phyloP scores from a whole-genome alignment of 1,140 invertebrate genomes.

The Caenorhabditis remanei region DNA sequence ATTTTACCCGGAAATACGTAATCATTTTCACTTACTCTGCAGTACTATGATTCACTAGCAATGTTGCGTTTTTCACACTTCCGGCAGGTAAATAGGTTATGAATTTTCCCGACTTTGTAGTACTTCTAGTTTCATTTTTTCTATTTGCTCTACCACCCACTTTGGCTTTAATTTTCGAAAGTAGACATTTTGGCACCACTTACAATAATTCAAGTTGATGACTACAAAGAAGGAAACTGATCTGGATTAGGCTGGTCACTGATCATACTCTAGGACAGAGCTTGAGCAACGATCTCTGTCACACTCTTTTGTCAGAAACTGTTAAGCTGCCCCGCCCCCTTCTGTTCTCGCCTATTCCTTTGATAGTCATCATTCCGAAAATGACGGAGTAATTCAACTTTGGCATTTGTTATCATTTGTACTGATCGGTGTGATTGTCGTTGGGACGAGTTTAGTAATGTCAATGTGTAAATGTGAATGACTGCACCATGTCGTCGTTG shows the following conservation, averaged over 20 bases:
- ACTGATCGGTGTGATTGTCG: not conserved
- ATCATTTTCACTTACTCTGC: not conserved
- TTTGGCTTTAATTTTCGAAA: not conserved
- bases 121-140: too few species aligned
- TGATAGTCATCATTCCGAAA: not conserved
- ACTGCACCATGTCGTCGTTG: not conserved
- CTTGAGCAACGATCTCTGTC: not conserved
- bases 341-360: not conserved
- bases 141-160: not conserved
- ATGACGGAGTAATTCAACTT: not conserved
- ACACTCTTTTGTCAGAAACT: not conserved
- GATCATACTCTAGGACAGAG: not conserved
- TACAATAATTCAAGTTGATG: not conserved
- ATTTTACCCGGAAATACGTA: not conserved
- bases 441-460: not conserved
- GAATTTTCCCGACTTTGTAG: too few species aligned
- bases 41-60: too few species aligned
- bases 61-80: too few species aligned
- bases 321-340: too few species aligned
- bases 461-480: constrained; percentile 9
- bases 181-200: constrained; percentile 26
- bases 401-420: not conserved
- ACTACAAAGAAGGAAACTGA: not conserved
- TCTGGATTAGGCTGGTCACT: constrained; percentile 2
- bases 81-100: too few species aligned